Base-by-base conservation (phyloP, 2,888 invertebrate species). In the Dolomedes plantarius region DNA sequence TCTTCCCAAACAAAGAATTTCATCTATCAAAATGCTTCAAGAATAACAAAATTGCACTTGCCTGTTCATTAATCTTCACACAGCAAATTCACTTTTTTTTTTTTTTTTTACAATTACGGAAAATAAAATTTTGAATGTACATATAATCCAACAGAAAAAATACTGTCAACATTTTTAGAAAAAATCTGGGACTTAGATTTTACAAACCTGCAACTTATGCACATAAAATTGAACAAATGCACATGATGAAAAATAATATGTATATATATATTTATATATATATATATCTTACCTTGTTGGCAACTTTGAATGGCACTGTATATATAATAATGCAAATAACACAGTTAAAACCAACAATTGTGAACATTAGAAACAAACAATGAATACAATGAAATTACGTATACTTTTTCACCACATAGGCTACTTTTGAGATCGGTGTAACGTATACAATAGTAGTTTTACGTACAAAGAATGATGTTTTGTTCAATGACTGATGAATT, bases 271-370 rank as follows among this genome's bases (percentile, higher is more conserved):
- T 46, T 76, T 71, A 64, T 65, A 79, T n/a, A n/a, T n/a, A n/a
- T 65, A 78, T 80, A 86, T 80, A 80, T 86, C 86, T 86, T 86
- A 86, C 86, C 86, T 79, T 75, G 68, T 78, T 86, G 86, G 86
- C 86, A 86, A 86, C 86, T 86, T 86, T 80, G 80, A 86, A 86
- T 86, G 86, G 86, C 86, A 86, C 86, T 79, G 80, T 80, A 71
- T 72, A 75, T 86, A 78, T 85, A 83, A 77, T 83, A 62, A 79
- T 80, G 80, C 77, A 86, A 76, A 76, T 80, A 80, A 86, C 71
- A 80, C 76, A 80, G 77, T 71, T 80, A 80, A 74, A 79, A 80
- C 62, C 86, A 76, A 86, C 75, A 80, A 71, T 62, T 72, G 69
- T 86, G 62, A 75, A 86, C 86, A 79, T 19, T 74, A 64, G 29